A percentile compares a stretch with the other conserved stretches of the same genome.
Evolutionary conservation across 2,797 vertebrate species (phyloP).

Genomic region (Spizella passerina): DNA sequence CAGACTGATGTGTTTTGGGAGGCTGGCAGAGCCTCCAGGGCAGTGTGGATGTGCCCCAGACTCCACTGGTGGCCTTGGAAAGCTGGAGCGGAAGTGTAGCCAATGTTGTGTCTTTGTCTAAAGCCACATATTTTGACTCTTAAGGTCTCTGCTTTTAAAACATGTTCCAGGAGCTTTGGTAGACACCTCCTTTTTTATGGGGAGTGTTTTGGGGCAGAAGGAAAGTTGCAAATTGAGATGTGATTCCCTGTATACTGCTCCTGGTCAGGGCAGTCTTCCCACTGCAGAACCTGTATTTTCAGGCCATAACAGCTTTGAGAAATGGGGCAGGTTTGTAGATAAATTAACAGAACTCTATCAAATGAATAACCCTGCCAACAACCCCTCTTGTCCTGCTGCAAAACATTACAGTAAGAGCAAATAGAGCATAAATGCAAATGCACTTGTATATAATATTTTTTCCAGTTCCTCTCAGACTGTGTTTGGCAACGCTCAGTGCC

Average conservation of each 20-base stretch:
- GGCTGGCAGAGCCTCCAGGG: not conserved
- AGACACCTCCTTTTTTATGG: not conserved
- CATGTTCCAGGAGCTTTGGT: not conserved
- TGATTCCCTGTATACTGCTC: not conserved
- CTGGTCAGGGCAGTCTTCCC: not conserved
- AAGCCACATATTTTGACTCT: conserved; percentile 26
- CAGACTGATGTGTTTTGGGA: not conserved
- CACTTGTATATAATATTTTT: not conserved
- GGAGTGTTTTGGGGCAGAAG: not conserved
- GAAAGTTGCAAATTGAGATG: not conserved
- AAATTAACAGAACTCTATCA: not conserved
- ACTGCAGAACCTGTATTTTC: not conserved
- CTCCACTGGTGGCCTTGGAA: not conserved
- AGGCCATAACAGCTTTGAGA: not conserved
- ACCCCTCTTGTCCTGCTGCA: not conserved
- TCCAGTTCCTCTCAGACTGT: not conserved
- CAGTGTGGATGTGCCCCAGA: not conserved
- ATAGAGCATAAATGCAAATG: not conserved
- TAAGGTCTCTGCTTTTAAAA: not conserved
- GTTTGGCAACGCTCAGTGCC: not conserved
- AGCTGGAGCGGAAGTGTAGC: accelerated
- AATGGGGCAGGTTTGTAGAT: not conserved
- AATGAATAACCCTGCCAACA: not conserved
- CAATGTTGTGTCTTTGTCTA: conserved; percentile 32
- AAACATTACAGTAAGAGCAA: not conserved